Base-by-base conservation (phyloP, 2,797 vertebrate species). In the Sternotherus odoratus region DNA sequence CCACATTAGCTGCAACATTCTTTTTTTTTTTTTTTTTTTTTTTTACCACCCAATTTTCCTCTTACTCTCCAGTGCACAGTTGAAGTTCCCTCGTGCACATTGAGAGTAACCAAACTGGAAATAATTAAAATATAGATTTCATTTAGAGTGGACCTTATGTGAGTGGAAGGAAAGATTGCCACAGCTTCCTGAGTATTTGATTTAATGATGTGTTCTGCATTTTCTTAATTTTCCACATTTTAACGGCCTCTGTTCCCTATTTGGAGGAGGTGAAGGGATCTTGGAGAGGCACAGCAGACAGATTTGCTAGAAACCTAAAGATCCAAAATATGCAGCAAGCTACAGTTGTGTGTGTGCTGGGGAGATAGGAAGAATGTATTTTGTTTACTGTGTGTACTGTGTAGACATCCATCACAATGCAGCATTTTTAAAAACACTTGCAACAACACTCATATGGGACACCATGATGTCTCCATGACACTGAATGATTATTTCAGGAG, bases 201-300 rank as follows among this genome's bases (percentile, higher is more conserved):
- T 97, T 98, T 97, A 95, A 97, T 96, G 97, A 96, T 97, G 97
- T 96, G 96, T 97, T 98, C 97, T 97, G 97, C 97, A 97, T 98
- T 98, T 98, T 97, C 97, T 98, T 93, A 80, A 96, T 97, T 98
- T 98, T 98, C 98, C 97, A 98, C 97, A 69, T 97, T 98, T 98
- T 96, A 97, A 97, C 91, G 79, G 94, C 94, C 95, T 97, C 96
- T 97, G 97, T 97, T 97, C 94, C 89, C 95, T 60, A 92, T 98
- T 97, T 97, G 85, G 83, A 28, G 48, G 85, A 94, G 85, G 88
- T 91, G 54, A 85, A 77, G 77, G 93, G 82, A 82, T 3, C 5
- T 39, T 89, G 75, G 30, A 86, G 94, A 95, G 92, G 94, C 94
- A 83, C 43, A 8, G 86, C 88, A 91, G 81, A 78, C 79, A 39